A percentile compares a stretch with the other conserved stretches of the same genome.
Evolutionary conservation across 1,140 invertebrate genomes (phyloP).

Genomic region (Globodera rostochiensis): DNA sequence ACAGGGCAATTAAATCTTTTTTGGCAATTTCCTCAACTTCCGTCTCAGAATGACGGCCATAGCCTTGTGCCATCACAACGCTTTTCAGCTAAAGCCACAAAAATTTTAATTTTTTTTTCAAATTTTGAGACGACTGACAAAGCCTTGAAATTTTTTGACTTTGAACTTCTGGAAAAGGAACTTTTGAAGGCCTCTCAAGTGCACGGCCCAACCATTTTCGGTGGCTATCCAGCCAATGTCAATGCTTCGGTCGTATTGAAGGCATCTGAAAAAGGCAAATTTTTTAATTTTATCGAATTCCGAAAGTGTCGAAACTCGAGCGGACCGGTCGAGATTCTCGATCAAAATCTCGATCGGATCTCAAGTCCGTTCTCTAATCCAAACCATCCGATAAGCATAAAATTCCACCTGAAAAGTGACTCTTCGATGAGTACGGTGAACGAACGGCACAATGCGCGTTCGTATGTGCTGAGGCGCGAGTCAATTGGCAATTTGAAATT

Average conservation of each 20-base stretch:
- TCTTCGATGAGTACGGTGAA: slow-evolving; percentile 93
- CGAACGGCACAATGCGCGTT: slow-evolving; percentile 83
- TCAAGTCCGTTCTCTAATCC: no score
- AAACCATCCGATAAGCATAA: no score
- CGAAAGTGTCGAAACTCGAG: not conserved
- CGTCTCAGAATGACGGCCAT: slow-evolving; percentile 84
- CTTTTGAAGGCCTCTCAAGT: slow-evolving; percentile 49
- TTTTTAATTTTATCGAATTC: not conserved
- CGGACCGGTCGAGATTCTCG: no score
- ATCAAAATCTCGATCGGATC: no score
- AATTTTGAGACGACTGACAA: slow-evolving; percentile 33
- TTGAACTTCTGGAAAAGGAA: slow-evolving; percentile 46
- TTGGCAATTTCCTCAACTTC: slow-evolving; percentile 87
- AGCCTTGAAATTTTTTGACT: slow-evolving; percentile 26
- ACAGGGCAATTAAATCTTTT: slow-evolving; percentile 84
- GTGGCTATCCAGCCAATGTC: slow-evolving; percentile 46
- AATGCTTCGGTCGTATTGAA: slow-evolving; percentile 41
- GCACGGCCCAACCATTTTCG: slow-evolving; percentile 36
- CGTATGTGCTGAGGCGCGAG: slow-evolving; percentile 73
- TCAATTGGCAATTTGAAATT: slow-evolving; percentile 83
- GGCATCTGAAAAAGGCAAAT: slow-evolving; percentile 23
- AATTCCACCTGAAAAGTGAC: slow-evolving; percentile 71
- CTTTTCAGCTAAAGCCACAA: slow-evolving; percentile 30
- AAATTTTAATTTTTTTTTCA: not conserved
- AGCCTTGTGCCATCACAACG: slow-evolving; percentile 70